Base-by-base conservation (phyloP, 2,888 invertebrate genomes). In the Allolobophora icterica region DNA sequence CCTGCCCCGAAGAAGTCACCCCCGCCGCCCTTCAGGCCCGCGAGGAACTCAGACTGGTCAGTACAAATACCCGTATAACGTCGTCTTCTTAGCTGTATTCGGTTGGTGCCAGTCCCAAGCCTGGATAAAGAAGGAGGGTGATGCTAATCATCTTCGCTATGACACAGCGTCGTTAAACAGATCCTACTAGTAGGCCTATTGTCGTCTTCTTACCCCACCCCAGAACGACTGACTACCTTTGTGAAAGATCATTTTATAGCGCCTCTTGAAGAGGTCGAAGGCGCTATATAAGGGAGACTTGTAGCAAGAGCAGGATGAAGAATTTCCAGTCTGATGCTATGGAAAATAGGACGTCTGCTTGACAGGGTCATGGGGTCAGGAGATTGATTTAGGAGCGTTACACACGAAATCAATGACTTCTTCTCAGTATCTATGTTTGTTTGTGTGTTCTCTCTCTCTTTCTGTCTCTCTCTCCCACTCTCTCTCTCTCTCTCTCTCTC, bases 1-100 rank as follows among this genome's bases (percentile, higher is more conserved):
- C 99, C 30, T 98, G 99, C 91, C 98, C 98, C 30, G 42, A 38
- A 13, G 89, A 89, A 33, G 52, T 89, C 38, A 52, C 52, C 33
- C 89, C 89, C 33, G 87, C 87, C 19, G 35, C 35, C 19, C 87
- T 87, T 87, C 87, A 38, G 38, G 87, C 34, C 21, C 17, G 35
- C 8, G 11, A 87, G 38, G 35, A 87, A 24, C 34, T 87, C 34
- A 34, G 87, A 87, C 5, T 87, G 87, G 87, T 87, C 8, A 38
- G 87, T 87, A 87, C 13, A 30, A 8, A 19, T n/a, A 52, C 42
- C 8, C 5, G 42, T 3, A 38, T 38, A 38, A 13, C 42, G 5
- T 15, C 5, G 52, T 15, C 52, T 21, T 15, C 52, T 21, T 21
- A 21, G 52, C 24, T 15, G 19, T 52, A 52, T 1, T 52, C 52